Evolutionary conservation across 2,888 invertebrate species (phyloP), one percentile per base, ranked within the genome.

Genomic region (Himalopsyche anomala): DNA sequence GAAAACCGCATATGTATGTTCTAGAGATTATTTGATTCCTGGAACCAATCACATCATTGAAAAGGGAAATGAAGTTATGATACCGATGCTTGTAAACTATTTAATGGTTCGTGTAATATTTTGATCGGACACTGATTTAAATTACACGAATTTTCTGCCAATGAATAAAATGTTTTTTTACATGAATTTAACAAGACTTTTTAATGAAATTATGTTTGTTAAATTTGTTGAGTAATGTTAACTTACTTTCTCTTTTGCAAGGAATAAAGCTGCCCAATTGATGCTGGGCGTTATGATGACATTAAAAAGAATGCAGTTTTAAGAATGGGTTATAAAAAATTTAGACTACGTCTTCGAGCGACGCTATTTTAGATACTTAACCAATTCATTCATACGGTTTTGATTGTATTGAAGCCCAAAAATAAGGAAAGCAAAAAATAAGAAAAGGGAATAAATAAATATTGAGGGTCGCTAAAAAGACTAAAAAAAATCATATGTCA

Each of bases 51-150:
- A 83, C 5, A 62, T 85, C 15, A 85, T 86, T 11, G 8, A 82
- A 17, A 87, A 87, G 40, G 87, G 87, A 51, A 85, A 84, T 1
- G 83, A 81, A 82, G n/a, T 87, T 36, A 79, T 86, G 81, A 82
- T 87, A 15, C 86, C 87, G 5, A 86, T 86, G 83, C 12, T 81
- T 84, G 87, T 86, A 62, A 81, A n/a, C 9, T 56, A 56, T 56
- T 56, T 1, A 19, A 19, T 56, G 17, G 5, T 40, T 42, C n/a
- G 17, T n/a, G 28, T 82, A 54, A 45, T 51, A 45, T 19, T 17
- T 79, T 17, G 28, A 28, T 28, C 28, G 28, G 28, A 28, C 28
- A 28, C 28, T 28, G 28, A 2, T 28, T 28, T 28, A 0, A 28
- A 28, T 28, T 28, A 28, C 28, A 28, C 28, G 28, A 0, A 28